phyloP scores from a whole-genome alignment of 2,113 vertebrate species.

The human region GRCh38 chr4:168619501-168620000 shows the following conservation, averaged over 20 bases:
- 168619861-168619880: neutral
- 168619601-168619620: neutral
- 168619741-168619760: neutral
- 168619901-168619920: neutral
- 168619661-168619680: neutral
- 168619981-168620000: neutral
- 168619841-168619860: slow-evolving; percentile 3
- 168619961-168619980: neutral
- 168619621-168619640: neutral
- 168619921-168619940: neutral
- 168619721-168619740: neutral
- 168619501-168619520: neutral
- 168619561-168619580: neutral
- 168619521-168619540: neutral
- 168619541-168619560: neutral
- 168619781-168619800: neutral
- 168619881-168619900: neutral
- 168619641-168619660: neutral
- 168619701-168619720: neutral
- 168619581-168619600: neutral
- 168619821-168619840: neutral
- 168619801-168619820: neutral
- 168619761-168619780: neutral
- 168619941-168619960: neutral
- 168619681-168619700: neutral